Evolutionary conservation across 2,888 invertebrate species (phyloP).

Genomic region (Drosophila sordidula): DNA sequence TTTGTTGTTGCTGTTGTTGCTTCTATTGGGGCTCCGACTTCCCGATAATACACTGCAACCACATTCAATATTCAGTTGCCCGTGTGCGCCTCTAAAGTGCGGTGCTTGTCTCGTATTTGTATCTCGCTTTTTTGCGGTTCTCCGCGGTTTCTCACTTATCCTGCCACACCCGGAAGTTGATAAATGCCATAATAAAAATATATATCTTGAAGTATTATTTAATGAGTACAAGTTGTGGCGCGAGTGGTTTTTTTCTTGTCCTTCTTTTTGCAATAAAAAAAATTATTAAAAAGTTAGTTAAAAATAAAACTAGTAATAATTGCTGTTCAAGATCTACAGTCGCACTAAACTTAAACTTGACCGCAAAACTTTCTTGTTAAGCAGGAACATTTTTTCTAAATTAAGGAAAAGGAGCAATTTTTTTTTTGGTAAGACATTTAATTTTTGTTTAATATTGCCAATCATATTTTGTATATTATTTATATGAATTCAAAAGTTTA

Average conservation of each 20-base stretch:
- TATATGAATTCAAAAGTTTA: neutral
- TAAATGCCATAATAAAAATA: neutral
- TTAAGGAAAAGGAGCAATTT: too few species aligned
- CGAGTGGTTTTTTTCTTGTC: neutral
- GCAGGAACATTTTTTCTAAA: too few species aligned
- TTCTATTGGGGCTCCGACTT: constrained; percentile 27
- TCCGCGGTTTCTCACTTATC: constrained; percentile 5
- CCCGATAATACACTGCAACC: constrained; percentile 39
- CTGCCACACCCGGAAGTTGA: constrained; percentile 1
- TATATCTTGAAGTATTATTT: neutral
- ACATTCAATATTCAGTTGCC: constrained; percentile 60
- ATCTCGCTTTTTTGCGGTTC: neutral
- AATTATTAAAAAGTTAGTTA: too few species aligned
- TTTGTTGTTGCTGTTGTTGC: constrained; percentile 21
- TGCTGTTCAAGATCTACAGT: too few species aligned
- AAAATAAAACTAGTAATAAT: neutral
- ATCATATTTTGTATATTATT: too few species aligned
- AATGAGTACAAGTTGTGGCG: neutral
- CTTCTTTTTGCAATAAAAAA: neutral
- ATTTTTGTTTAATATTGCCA: too few species aligned
- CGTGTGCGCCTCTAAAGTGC: constrained; percentile 37
- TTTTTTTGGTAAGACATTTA: neutral
- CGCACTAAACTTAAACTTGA: too few species aligned
- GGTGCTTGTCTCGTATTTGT: constrained; percentile 20
- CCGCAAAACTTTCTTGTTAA: too few species aligned